Evolutionary conservation across 2,113 vertebrate genomes (phyloP), one percentile per base, ranked within the genome.

Genomic region (Rallus limicola): DNA sequence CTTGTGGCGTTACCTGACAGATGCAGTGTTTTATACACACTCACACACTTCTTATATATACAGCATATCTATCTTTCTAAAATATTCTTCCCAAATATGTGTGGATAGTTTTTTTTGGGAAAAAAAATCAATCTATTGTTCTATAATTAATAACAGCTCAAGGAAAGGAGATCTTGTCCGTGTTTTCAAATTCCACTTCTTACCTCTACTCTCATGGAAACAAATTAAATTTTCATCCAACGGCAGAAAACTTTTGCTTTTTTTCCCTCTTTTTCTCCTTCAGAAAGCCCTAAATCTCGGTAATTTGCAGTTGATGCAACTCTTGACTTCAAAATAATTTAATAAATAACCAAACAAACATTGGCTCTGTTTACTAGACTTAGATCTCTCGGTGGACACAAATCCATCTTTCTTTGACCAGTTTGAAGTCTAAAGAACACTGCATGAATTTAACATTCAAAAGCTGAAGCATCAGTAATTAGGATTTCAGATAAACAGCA

Each of bases 401-500:
- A 82, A 96, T 90, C 94, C 92, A 94, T 75, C 86, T 86, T 67
- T 21, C 86, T 93, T 82, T 64, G 94, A 86, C 95, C 89, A 64
- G 86, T 69, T 9, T 94, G 83, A 94, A 95, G 64, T 80, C 91
- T 46, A 36, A 83, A 94, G 90, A 96, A 96, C 69, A 64, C 38
- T 26, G 14, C 50, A 55, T n/a, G 25, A 50, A 80, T 88, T 82
- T 74, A 81, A 79, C n/a, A 82, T 93, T 95, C 95, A 60, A 86
- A 74, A 84, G 58, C 82, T 42, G 70, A 29, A 42, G 83, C 78
- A 77, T 59, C 85, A 65, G 53, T 90, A 97, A 97, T 95, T 92
- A 94, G 95, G 90, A 67, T 93, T 89, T 86, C 17, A 60, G 84
- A 91, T 92, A 97, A 95, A 96, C 90, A 95, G 91, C 67, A 36